Conservation (phyloP, 2,113 vertebrate species). For the Planiliza haematocheilus region DNA sequence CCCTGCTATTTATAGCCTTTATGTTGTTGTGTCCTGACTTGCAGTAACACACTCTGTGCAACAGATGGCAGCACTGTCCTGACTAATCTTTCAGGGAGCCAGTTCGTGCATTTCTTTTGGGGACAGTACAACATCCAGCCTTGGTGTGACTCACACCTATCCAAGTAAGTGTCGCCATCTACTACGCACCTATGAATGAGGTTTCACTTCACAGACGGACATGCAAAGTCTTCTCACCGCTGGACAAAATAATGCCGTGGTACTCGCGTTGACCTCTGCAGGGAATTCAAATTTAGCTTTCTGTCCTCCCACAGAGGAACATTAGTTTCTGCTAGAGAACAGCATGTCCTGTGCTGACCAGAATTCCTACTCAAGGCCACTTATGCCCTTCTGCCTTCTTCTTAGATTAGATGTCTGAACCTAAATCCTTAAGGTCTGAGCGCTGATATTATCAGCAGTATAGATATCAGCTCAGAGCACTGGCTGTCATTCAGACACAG, state of each 20-base stretch:
- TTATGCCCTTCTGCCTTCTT: background rate
- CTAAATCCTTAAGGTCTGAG: too few species aligned
- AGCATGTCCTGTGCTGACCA: slow-evolving; percentile 26
- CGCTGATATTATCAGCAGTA: too few species aligned
- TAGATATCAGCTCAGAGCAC: slow-evolving; percentile 5
- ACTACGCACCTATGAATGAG: slow-evolving; percentile 7
- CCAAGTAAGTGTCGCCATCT: background rate
- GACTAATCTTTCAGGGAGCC: background rate
- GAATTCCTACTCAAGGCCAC: slow-evolving; percentile 39
- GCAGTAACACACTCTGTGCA: slow-evolving; percentile 52
- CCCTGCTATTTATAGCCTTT: background rate
- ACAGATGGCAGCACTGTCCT: slow-evolving; percentile 71
- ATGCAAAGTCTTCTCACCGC: background rate
- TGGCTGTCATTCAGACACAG: background rate
- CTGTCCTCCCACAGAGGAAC: slow-evolving; percentile 24
- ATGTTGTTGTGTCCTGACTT: background rate
- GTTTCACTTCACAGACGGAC: slow-evolving; percentile 4
- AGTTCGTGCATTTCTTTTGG: slow-evolving; percentile 18
- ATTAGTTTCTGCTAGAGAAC: slow-evolving; percentile 29
- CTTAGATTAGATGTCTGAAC: slow-evolving; percentile 38
- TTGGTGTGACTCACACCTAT: slow-evolving; percentile 8
- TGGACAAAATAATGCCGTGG: slow-evolving; percentile 5
- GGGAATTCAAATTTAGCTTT: slow-evolving; percentile 34
- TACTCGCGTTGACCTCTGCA: background rate
- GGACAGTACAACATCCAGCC: background rate